phyloP scores from a whole-genome alignment of 2,797 vertebrate genomes.

The Malurus splendens region DNA sequence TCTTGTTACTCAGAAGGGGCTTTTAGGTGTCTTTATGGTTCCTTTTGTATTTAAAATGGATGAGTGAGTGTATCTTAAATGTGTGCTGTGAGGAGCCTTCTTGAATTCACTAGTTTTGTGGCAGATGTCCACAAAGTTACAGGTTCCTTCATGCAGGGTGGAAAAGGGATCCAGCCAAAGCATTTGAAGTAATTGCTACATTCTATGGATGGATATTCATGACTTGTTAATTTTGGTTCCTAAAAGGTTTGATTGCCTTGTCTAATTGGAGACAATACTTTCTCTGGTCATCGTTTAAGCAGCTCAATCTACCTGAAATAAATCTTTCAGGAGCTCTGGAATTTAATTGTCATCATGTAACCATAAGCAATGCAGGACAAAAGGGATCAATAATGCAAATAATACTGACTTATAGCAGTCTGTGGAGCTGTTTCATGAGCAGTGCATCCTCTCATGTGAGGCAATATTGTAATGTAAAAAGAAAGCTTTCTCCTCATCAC shows the following conservation, averaged over 20 bases:
- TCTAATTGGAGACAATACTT: neutral
- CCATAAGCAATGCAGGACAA: neutral
- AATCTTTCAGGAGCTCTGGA: neutral
- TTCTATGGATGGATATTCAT: neutral
- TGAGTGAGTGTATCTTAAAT: neutral
- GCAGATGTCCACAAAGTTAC: neutral
- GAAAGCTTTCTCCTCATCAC: slow-evolving; percentile 19
- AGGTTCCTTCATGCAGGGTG: neutral
- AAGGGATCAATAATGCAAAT: slow-evolving; percentile 6
- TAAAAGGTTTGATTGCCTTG: neutral
- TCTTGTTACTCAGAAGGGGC: neutral
- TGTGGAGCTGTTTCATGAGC: neutral
- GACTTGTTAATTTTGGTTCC: neutral
- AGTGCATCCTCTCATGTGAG: neutral
- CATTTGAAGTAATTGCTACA: neutral
- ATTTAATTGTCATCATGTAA: neutral
- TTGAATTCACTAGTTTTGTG: neutral
- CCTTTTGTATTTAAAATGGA: neutral
- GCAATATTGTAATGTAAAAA: slow-evolving; percentile 21
- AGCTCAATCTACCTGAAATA: neutral
- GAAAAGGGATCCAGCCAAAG: neutral
- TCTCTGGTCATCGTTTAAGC: neutral
- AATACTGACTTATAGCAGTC: neutral
- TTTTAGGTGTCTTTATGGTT: neutral
- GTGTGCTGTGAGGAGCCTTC: neutral